Percentiles rank a stretch among this genome's conserved stretches.
Evolutionary conservation across 2,888 invertebrate genomes (phyloP).

Genomic region (Tridacna crocea): DNA sequence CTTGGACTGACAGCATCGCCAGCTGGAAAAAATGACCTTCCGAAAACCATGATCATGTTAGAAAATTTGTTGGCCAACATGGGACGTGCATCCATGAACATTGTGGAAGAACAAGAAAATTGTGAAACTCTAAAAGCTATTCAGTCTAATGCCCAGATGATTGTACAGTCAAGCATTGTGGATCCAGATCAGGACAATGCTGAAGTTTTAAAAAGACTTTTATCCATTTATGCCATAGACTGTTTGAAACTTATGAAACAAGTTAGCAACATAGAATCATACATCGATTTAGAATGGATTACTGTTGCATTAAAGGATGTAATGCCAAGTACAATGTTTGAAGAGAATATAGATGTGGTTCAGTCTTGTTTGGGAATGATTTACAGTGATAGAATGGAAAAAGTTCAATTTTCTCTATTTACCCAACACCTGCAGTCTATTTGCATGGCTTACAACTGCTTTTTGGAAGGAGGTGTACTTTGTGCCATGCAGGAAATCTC

Average conservation of each 20-base stretch:
- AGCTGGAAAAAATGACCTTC: conserved; percentile 72
- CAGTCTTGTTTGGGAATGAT: conserved; percentile 50
- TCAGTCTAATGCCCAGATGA: conserved; percentile 72
- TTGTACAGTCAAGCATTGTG: conserved; percentile 34
- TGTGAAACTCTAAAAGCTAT: conserved; percentile 56
- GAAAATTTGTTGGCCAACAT: conserved; percentile 69
- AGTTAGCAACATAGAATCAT: conserved; percentile 60
- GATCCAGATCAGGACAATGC: not conserved
- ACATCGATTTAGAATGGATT: conserved; percentile 39
- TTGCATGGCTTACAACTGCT: conserved; percentile 60
- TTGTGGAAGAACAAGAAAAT: conserved; percentile 64
- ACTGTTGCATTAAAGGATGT: conserved; percentile 32
- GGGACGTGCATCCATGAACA: conserved; percentile 68
- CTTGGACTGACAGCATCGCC: conserved; percentile 81
- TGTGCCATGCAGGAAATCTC: conserved; percentile 64
- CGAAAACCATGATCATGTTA: conserved; percentile 71
- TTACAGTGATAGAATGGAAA: conserved; percentile 38
- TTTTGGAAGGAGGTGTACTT: conserved; percentile 62
- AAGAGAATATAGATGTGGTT: conserved; percentile 57
- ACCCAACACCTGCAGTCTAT: conserved; percentile 60
- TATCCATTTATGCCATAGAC: conserved; percentile 68
- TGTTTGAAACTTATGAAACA: conserved; percentile 66
- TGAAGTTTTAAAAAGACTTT: conserved; percentile 48
- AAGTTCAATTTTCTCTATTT: conserved; percentile 54
- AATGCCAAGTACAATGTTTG: conserved; percentile 49